These are phyloP conservation scores for Caenorhabditis auriculariae DNA, from an alignment of 2,888 invertebrate species.

Conservation along the genomic window DNA sequence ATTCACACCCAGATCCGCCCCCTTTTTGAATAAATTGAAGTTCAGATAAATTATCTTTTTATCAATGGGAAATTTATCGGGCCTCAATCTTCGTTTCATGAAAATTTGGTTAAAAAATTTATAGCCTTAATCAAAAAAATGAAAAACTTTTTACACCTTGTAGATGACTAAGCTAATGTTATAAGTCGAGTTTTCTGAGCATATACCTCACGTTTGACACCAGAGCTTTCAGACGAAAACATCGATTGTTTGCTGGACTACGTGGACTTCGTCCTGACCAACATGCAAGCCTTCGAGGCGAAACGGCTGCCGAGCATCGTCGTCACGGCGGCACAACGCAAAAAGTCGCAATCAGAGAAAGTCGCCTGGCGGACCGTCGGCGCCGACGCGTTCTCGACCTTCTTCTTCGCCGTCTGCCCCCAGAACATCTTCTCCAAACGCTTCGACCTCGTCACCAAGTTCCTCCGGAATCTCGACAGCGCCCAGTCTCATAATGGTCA, in stretches of 20 bases:
- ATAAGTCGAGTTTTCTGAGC: background rate
- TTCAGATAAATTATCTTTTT: no score
- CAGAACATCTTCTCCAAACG: constrained; percentile 38
- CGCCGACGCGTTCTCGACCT: constrained; percentile 33
- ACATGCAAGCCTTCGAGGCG: constrained; percentile 34
- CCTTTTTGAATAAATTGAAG: no score
- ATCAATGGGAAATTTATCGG: background rate
- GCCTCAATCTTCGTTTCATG: background rate
- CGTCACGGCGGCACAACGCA: no score
- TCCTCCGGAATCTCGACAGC: constrained; percentile 51
- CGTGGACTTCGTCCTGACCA: constrained; percentile 23
- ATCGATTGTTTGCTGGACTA: constrained; percentile 55
- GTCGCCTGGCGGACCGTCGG: constrained; percentile 16
- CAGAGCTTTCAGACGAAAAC: constrained; percentile 13
- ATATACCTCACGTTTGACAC: background rate
- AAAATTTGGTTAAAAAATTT: background rate
- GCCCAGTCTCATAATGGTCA: constrained; percentile 47
- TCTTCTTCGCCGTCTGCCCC: constrained; percentile 27
- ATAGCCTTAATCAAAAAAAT: background rate
- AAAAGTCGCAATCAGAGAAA: background rate
- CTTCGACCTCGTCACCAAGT: constrained; percentile 39
- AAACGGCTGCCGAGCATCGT: no score
- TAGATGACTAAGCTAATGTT: background rate
- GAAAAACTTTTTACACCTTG: background rate
- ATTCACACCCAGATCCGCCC: no score